These are phyloP conservation scores for Scaptomyza flava DNA, from an alignment of 2,888 invertebrate species.

Conservation along the genomic window DNA sequence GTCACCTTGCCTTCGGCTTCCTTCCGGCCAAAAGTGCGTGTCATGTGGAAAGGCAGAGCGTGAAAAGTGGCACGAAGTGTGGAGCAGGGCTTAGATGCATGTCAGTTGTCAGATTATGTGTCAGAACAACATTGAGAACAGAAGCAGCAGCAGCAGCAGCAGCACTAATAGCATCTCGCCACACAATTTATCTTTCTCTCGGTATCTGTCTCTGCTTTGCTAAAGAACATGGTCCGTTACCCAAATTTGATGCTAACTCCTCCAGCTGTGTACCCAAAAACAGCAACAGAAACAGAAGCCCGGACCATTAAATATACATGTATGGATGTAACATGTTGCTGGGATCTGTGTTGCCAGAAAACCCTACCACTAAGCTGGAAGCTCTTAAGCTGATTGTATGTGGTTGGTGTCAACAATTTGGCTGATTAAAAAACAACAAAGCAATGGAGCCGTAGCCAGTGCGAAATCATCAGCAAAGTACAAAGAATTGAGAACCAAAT, in stretches of 20 bases:
- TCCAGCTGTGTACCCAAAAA: conserved; percentile 2
- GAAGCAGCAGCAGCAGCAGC: conserved; percentile 21
- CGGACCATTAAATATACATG: conserved; percentile 55
- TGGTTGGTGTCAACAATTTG: conserved; percentile 74
- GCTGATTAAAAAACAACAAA: conserved; percentile 73
- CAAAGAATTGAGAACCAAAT: conserved; percentile 8
- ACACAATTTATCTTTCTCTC: conserved; percentile 62
- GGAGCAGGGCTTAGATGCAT: conserved; percentile 49
- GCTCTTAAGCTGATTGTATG: conserved; percentile 71
- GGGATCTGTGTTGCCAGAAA: not conserved
- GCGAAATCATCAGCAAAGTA: not conserved
- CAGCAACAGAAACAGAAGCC: conserved; percentile 10
- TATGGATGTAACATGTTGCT: conserved; percentile 50
- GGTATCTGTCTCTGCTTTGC: not conserved
- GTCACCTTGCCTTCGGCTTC: conserved; percentile 51
- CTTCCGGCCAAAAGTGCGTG: conserved; percentile 68
- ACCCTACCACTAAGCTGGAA: conserved; percentile 6
- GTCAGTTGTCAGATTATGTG: conserved; percentile 76
- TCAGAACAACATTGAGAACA: conserved; percentile 48
- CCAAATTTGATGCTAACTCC: conserved; percentile 13
- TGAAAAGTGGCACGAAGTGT: not conserved
- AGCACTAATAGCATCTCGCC: conserved; percentile 39
- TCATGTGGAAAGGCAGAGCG: conserved; percentile 41
- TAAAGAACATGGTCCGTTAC: not conserved
- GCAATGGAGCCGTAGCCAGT: not conserved